Percentiles rank a stretch among this genome's conserved stretches.
These are phyloP conservation scores for Lithobates sylvaticus DNA, from an alignment of 2,797 vertebrate genomes.

Conservation along the genomic window DNA sequence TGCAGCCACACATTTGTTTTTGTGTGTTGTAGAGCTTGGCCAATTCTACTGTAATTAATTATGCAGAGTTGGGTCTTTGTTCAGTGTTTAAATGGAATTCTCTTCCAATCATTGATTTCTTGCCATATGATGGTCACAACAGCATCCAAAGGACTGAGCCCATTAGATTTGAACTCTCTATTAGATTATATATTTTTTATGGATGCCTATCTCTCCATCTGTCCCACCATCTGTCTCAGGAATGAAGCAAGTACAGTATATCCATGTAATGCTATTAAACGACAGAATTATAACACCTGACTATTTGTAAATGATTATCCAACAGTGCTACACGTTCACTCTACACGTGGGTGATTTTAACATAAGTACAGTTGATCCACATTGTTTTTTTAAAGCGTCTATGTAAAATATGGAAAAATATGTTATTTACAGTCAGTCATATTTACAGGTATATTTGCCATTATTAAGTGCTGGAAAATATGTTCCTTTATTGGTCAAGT, in stretches of 20 bases:
- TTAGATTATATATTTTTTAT: constrained; percentile 52
- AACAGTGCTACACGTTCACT: background rate
- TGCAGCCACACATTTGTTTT: constrained; percentile 15
- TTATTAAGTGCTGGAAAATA: no score
- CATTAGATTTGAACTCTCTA: constrained; percentile 54
- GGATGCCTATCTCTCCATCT: constrained; percentile 53
- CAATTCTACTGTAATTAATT: constrained; percentile 51
- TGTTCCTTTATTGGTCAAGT: no score
- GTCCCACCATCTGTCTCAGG: constrained; percentile 50
- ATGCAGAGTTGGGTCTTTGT: constrained; percentile 54
- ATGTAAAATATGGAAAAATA: background rate
- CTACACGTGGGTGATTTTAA: background rate
- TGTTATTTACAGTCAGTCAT: no score
- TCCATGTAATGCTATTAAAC: constrained; percentile 13
- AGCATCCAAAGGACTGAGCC: constrained; percentile 41
- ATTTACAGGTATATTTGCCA: no score
- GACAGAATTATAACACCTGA: background rate
- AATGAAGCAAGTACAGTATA: constrained; percentile 38
- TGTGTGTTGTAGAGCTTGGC: constrained; percentile 2
- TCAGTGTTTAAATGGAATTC: constrained; percentile 45
- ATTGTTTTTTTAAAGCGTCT: background rate
- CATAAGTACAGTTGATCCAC: background rate
- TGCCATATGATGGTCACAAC: constrained; percentile 49
- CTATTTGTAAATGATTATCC: background rate
- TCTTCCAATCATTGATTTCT: constrained; percentile 48